Evolutionary conservation across 1,140 invertebrate species (phyloP), one percentile per base, ranked within the genome.

Genomic region (Mactra quadrangularis): DNA sequence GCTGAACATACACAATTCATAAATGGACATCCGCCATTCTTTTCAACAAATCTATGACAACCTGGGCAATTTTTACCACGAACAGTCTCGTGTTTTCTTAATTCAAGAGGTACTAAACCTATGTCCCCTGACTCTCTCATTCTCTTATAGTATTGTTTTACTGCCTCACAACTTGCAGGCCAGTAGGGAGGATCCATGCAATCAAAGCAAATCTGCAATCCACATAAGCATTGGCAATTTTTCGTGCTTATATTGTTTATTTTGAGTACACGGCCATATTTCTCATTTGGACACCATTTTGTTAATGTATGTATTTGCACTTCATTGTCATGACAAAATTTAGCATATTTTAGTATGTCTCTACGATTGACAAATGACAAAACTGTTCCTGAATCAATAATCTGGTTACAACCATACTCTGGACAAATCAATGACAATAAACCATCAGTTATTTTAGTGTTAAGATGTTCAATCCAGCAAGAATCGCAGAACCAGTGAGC

Each of bases 401-500:
- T 35, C 17, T 74, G 81, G 11, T 75, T 13, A 47, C 89, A 90
- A 3, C 81, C 53, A 59, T 81, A 87, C 45, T 89, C 87, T 0
- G 89, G 88, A 35, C 88, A 90, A 1, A 38, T 38, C 19, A 85
- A n/a, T 3, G 31, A 33, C 6, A 29, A 9, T 17, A 47, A 71
- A 1, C 78, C 79, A 1, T 68, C 57, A 25, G 31, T 33, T 11
- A 78, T 68, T 59, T 71, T 33, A 1, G 70, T 57, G 15, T 52
- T 47, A 19, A 86, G 50, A 68, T 90, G 86, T 4, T 78, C 62
- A 31, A 59, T 71, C 89, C 87, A 90, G 64, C 89, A 90, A 0
- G n/a, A 38, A 70, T 88, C 76, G 76, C 89, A 90, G 62, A 90
- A 88, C 83, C 84, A 85, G 70, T 90, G 89, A 29, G 84, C 77